Percentiles rank a stretch among this genome's conserved stretches.
Evolutionary conservation across 2,888 invertebrate species (phyloP).

Genomic region (Agrotis segetum): DNA sequence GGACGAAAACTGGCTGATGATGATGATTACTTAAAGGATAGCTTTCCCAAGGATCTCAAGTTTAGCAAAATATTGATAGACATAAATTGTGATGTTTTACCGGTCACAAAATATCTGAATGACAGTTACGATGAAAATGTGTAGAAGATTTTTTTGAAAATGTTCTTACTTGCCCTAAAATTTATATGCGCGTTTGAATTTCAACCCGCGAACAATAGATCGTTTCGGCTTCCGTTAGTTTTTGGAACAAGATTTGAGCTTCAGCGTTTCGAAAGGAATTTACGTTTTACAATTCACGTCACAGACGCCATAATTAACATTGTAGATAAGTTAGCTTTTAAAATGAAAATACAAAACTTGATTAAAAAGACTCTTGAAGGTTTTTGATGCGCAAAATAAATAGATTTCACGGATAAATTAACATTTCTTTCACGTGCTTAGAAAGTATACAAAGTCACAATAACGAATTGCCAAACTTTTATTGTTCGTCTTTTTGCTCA

Average conservation of each 20-base stretch:
- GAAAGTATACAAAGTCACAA: too few species aligned
- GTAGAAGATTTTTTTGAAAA: neutral
- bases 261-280: neutral
- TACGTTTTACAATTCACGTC: neutral
- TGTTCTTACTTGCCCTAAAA: constrained; percentile 39
- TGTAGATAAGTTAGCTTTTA: neutral
- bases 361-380: neutral
- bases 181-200: constrained; percentile 69
- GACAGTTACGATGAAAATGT: neutral
- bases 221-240: constrained; percentile 78
- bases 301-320: neutral
- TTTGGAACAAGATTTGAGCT: constrained; percentile 61
- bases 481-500: too few species aligned
- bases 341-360: neutral
- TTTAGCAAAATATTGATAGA: constrained; percentile 1
- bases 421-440: neutral
- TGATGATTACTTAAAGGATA: too few species aligned
- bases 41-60: too few species aligned
- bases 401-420: neutral
- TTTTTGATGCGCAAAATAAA: neutral
- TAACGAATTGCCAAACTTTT: neutral
- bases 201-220: constrained; percentile 80
- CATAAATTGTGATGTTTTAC: neutral
- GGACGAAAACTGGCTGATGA: too few species aligned
- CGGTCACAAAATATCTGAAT: neutral